phyloP scores from a whole-genome alignment of 2,797 vertebrate genomes.

The Silurus lanzhouensis region DNA sequence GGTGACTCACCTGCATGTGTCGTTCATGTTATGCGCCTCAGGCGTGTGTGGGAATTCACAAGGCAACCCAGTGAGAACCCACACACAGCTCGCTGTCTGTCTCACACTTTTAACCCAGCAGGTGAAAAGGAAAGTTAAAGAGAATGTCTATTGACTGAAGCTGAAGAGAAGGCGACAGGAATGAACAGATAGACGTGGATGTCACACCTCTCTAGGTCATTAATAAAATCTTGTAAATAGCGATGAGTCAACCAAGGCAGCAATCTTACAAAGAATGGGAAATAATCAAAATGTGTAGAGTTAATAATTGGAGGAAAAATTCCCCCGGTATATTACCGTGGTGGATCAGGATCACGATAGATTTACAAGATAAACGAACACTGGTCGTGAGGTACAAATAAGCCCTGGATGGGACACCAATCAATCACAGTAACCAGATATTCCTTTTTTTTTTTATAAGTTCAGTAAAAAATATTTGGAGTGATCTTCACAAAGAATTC shows the following conservation, averaged over 20 bases:
- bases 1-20: slow-evolving; percentile 51
- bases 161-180: background rate
- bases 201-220: slow-evolving; percentile 22
- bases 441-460: background rate
- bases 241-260: background rate
- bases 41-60: slow-evolving; percentile 52
- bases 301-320: background rate
- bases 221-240: slow-evolving; percentile 5
- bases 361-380: background rate
- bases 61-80: slow-evolving; percentile 49
- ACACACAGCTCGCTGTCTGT: slow-evolving; percentile 34
- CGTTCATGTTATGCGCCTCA: slow-evolving; percentile 33
- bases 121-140: slow-evolving; percentile 30
- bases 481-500: background rate
- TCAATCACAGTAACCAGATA: background rate
- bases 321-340: background rate
- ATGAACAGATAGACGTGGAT: slow-evolving; percentile 30
- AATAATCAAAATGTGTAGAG: background rate
- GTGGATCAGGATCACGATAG: background rate
- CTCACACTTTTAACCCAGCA: slow-evolving; percentile 24
- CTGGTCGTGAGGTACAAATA: background rate
- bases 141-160: slow-evolving; percentile 30
- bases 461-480: background rate
- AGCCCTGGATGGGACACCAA: background rate
- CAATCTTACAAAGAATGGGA: background rate